Evolutionary conservation across 2,888 invertebrate genomes (phyloP), one percentile per base, ranked within the genome.

Genomic region (Therioaphis trifolii): DNA sequence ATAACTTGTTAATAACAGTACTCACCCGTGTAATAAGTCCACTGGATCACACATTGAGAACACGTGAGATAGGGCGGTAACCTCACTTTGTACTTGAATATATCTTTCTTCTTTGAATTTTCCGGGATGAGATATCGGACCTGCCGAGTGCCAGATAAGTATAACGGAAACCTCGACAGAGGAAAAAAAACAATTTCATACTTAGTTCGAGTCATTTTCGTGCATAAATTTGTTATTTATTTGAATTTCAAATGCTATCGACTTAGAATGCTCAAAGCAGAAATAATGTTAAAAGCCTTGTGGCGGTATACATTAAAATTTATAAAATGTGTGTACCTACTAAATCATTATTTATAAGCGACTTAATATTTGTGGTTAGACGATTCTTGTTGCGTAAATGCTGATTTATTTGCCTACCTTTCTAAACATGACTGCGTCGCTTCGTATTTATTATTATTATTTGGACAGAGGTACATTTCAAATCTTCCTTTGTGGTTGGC

Each of bases 401-500:
- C 24, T 24, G 27, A n/a, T 1, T 24, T 55, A 55, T 49, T 74
- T 69, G 69, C 84, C 29, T 87, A 93, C 92, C 92, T 91, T 88
- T 96, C 93, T 87, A 97, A 93, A 87, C 96, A 96, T 69, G 93
- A 93, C 88, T 95, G 95, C 0, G 93, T 93, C 4, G 94, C 94
- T 89, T 94, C 94, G 86, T 92, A 92, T 0, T 90, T 90, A 0
- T 94, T 93, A 88, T 96, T 94, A 88, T 95, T 95, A 87, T 95
- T 95, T 0, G 96, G 96, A 86, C 96, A 97, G 0, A 97, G 89
- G 87, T 92, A 93, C 89, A 96, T 92, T 87, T 95, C 94, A 87
- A 97, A 96, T 61, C 94, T 91, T 0, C 97, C 96, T 87, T 93
- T 93, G 88, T 97, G 97, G 88, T 96, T 96, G 0, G 96, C 95